Percentiles rank a stretch among this genome's conserved stretches.
Conservation (phyloP, 53 echinoderm and acorn worm species). For the Antedon mediterranea region DNA sequence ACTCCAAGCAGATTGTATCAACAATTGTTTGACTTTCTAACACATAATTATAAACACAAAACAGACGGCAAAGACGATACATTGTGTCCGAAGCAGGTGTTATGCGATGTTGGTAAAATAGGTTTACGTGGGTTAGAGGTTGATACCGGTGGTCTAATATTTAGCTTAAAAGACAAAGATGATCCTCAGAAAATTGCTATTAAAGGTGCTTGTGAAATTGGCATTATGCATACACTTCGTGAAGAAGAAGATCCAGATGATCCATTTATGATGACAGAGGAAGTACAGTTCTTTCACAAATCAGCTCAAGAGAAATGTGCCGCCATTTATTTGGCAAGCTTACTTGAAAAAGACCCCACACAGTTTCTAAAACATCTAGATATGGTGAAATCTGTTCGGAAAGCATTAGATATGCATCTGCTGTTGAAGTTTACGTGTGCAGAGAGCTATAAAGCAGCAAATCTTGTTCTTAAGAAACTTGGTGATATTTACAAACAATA, state of each 20-base stretch:
- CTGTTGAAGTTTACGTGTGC: neutral
- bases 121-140: neutral
- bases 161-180: neutral
- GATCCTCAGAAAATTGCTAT: neutral
- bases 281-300: neutral
- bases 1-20: neutral
- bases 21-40: neutral
- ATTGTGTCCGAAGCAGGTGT: too few relatives aligned
- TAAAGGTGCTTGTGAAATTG: neutral
- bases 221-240: neutral
- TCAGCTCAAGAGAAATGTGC: neutral
- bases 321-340: neutral
- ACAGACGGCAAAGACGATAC: too few relatives aligned
- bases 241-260: neutral
- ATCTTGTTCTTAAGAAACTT: neutral
- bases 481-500: neutral
- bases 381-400: neutral
- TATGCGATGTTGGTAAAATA: neutral
- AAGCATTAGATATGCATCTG: neutral
- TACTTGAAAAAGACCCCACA: neutral
- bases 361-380: neutral
- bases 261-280: neutral
- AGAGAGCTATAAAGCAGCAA: neutral
- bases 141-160: neutral
- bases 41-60: neutral